phyloP scores from a whole-genome alignment of 2,113 vertebrate genomes.

The Channa argus region DNA sequence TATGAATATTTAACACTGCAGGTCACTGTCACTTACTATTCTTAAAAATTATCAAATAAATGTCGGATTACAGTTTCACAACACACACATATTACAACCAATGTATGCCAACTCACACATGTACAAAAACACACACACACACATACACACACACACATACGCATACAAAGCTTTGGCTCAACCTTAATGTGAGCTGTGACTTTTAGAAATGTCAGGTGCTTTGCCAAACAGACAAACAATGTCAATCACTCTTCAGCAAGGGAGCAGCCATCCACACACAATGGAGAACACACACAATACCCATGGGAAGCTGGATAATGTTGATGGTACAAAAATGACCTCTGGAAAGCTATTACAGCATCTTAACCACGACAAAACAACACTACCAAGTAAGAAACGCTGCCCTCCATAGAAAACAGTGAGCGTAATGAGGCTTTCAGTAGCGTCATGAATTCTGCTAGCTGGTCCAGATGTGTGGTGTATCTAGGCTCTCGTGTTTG shows the following conservation, averaged over 20 bases:
- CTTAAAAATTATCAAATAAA: neutral
- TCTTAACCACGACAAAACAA: conserved; percentile 48
- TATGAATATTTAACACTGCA: conserved; percentile 8
- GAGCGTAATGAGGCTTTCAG: conserved; percentile 61
- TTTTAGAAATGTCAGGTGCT: conserved; percentile 72
- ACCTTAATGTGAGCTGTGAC: conserved; percentile 59
- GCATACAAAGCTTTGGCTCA: conserved; percentile 22
- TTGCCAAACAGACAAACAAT: conserved; percentile 62
- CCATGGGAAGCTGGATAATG: conserved; percentile 44
- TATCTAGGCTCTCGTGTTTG: conserved; percentile 32
- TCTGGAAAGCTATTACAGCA: conserved; percentile 48
- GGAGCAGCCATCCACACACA: conserved; percentile 50
- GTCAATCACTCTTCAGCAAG: conserved; percentile 64
- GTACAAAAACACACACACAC: neutral
- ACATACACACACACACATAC: neutral
- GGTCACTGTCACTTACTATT: neutral
- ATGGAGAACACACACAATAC: conserved; percentile 58
- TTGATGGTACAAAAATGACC: conserved; percentile 51
- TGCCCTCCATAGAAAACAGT: conserved; percentile 31
- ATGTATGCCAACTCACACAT: neutral
- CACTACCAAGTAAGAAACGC: conserved; percentile 23
- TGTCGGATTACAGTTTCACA: conserved; percentile 2
- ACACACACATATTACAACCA: neutral
- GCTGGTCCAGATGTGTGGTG: conserved; percentile 9
- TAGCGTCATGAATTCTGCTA: conserved; percentile 35